phyloP scores from a whole-genome alignment of 2,113 vertebrate species.

The Rissa tridactyla region DNA sequence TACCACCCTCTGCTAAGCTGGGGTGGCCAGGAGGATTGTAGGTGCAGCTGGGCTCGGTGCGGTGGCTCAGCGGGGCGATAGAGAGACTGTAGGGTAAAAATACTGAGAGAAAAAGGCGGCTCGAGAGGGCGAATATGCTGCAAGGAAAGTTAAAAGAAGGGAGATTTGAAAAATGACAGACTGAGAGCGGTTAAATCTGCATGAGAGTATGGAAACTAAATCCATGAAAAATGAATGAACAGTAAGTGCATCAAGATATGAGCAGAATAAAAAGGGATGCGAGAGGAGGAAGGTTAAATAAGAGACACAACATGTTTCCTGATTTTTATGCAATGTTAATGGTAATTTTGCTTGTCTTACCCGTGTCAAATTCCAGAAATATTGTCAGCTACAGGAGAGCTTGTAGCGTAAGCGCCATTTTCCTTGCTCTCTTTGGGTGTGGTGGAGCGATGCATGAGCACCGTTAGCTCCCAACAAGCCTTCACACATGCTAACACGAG shows the following conservation, averaged over 20 bases:
- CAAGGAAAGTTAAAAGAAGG: neutral
- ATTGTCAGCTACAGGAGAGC: neutral
- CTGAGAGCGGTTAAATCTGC: neutral
- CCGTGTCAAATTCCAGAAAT: neutral
- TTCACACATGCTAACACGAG: accelerated
- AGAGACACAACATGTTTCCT: neutral
- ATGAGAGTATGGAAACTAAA: neutral
- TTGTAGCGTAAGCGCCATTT: accelerated
- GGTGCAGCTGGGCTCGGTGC: neutral
- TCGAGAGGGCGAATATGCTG: neutral
- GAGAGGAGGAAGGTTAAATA: neutral
- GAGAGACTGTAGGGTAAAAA: neutral
- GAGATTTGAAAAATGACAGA: neutral
- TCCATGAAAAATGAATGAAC: neutral
- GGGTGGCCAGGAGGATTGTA: neutral
- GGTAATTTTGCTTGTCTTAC: neutral
- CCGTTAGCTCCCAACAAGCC: neutral
- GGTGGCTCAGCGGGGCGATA: neutral
- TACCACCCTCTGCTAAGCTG: neutral
- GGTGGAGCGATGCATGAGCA: neutral
- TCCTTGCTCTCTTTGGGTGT: neutral
- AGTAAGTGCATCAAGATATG: neutral
- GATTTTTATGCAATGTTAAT: neutral
- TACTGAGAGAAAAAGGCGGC: neutral
- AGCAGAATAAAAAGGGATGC: neutral